Base-by-base conservation (phyloP, 2,113 vertebrate species). In the Butorides virescens region DNA sequence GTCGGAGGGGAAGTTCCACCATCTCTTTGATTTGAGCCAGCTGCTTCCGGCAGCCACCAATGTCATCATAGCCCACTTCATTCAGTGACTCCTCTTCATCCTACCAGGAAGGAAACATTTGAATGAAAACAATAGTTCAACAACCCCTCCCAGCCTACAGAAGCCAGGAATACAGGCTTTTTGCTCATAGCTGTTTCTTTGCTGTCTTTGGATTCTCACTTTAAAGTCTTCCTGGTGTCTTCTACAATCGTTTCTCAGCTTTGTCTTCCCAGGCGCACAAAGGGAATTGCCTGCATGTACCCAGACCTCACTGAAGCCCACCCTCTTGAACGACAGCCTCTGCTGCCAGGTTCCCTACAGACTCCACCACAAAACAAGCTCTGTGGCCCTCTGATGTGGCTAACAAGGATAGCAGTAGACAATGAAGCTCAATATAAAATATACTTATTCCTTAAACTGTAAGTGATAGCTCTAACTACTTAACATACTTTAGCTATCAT, bases 11-110 rank as follows among this genome's bases (percentile, higher is more conserved):
- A 59, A 99, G 98, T 88, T 99, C 99, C 92, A 99, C 99, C 99
- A 99, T 99, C 95, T 99, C 99, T 91, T 99, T 99, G 97, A 99
- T 99, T 92, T 99, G 99, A 96, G 99, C 99, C 68, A 99, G 96
- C 96, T 99, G 99, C 98, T 99, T 99, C 95, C 99, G 98, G 90
- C 99, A 99, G 66, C 99, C 99, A 93, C 99, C 99, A 58, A 99
- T 99, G 93, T 99, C 99, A 98, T 99, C 99, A 72, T 99, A 99
- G 66, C 99, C 99, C 88, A 99, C 99, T 97, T 99, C 99, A 77
- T 99, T 99, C 97, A 99, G 97, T 9, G 99, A 99, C 78, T 99
- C 99, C 80, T 99, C 99, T 88, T 99, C 99, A 98, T 99, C 99
- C 99, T 99, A 53, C 39, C 25, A 83, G 0, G 29, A 39, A 86